Evolutionary conservation across 64 coral and sea anemone genomes (phyloP).

Genomic region (Dendronephthya gigantea): DNA sequence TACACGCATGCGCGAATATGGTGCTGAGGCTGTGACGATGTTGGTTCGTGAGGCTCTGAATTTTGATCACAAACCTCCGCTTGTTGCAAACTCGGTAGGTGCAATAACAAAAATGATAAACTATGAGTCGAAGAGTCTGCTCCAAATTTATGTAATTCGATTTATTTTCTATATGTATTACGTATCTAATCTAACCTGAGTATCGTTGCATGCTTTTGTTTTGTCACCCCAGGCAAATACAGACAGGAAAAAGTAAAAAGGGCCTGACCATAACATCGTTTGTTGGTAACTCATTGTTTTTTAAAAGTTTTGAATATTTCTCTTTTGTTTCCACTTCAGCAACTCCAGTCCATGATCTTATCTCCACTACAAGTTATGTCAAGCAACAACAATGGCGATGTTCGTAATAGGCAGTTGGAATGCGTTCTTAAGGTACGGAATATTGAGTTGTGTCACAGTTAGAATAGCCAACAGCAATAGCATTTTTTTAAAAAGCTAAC

Average conservation of each 20-base stretch:
- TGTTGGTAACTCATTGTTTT: background rate
- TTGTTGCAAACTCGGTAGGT: slow-evolving; percentile 62
- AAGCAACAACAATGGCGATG: slow-evolving; percentile 54
- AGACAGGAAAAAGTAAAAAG: too few species aligned
- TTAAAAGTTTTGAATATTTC: background rate
- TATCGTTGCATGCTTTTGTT: too few species aligned
- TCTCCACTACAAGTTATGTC: slow-evolving; percentile 94
- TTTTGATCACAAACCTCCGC: slow-evolving; percentile 66
- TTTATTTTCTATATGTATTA: too few species aligned
- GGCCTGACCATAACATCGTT: background rate
- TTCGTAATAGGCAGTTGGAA: slow-evolving; percentile 82
- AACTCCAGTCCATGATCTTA: slow-evolving; percentile 70
- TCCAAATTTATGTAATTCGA: too few species aligned
- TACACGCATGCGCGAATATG: slow-evolving; percentile 87
- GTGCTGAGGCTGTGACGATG: slow-evolving; percentile 88
- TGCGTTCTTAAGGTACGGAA: slow-evolving; percentile 98
- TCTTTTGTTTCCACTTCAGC: slow-evolving; percentile 17
- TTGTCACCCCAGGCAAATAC: too few species aligned
- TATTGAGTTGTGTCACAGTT: background rate
- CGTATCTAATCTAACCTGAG: too few species aligned
- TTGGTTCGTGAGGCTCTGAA: slow-evolving; percentile 83
- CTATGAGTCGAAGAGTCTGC: too few species aligned
- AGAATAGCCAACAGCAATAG: too few species aligned
- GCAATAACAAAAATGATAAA: background rate
- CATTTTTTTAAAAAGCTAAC: background rate